These are phyloP conservation scores for Quadroppia sp. DNA, from an alignment of 2,888 invertebrate genomes.

Conservation along the genomic window DNA sequence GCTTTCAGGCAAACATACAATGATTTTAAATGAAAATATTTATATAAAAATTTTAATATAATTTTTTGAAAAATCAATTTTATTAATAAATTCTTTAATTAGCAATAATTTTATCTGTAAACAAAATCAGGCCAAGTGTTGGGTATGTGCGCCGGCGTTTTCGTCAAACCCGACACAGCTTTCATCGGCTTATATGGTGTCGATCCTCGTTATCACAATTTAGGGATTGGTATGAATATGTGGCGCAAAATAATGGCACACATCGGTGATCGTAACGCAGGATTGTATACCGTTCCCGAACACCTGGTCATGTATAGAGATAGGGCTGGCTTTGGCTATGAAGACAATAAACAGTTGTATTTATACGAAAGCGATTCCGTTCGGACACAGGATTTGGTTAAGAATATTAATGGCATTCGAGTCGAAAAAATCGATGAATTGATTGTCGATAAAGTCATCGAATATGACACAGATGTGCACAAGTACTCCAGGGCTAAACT, in stretches of 20 bases:
- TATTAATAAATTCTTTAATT: too few species aligned
- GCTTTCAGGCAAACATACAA: too few species aligned
- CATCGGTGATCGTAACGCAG: constrained; percentile 46
- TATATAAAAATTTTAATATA: too few species aligned
- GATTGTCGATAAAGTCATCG: constrained; percentile 8
- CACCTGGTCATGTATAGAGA: constrained; percentile 47
- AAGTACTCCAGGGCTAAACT: constrained; percentile 35
- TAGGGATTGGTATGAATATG: constrained; percentile 46
- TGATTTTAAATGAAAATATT: too few species aligned
- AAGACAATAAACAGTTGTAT: constrained; percentile 31
- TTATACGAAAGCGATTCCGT: constrained; percentile 36
- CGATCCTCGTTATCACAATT: constrained; percentile 44
- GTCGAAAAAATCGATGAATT: constrained; percentile 22
- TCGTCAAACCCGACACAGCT: constrained; percentile 44
- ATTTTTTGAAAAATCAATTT: too few species aligned
- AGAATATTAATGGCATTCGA: background rate
- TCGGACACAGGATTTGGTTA: constrained; percentile 34
- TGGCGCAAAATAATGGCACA: constrained; percentile 46
- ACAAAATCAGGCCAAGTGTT: constrained; percentile 45
- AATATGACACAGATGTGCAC: constrained; percentile 40
- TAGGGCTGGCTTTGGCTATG: constrained; percentile 40
- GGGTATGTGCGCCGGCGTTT: constrained; percentile 46
- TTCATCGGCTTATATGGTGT: constrained; percentile 48
- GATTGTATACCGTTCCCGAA: constrained; percentile 47
- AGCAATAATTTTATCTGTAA: too few species aligned